Evolutionary conservation across 1,140 invertebrate species (phyloP).

Genomic region (Tetranychus cinnabarinus): DNA sequence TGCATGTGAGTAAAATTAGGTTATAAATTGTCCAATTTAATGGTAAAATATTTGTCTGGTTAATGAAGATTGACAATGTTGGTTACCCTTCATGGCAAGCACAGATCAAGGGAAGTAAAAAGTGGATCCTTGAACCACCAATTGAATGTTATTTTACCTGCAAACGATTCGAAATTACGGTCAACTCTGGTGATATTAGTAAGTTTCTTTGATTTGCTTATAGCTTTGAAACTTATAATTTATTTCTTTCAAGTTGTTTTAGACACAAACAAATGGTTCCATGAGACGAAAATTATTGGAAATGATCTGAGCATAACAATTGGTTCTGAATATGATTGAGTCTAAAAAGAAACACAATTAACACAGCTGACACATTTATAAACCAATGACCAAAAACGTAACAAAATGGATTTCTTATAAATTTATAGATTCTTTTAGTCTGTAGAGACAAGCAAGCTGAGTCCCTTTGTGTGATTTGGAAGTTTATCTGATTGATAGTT

Average conservation of each 20-base stretch:
- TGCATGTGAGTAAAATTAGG: conserved; percentile 47
- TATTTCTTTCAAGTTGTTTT: conserved; percentile 39
- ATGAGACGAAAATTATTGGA: conserved; percentile 60
- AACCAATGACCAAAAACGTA: no score
- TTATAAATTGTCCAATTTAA: not conserved
- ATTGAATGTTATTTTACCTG: conserved; percentile 64
- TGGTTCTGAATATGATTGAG: conserved; percentile 74
- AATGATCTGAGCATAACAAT: conserved; percentile 78
- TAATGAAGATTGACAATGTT: conserved; percentile 45
- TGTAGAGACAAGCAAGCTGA: no score
- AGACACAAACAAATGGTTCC: conserved; percentile 86
- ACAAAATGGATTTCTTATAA: no score
- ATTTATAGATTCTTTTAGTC: no score
- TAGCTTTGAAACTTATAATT: not conserved
- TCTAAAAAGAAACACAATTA: no score
- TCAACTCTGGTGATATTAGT: conserved; percentile 73
- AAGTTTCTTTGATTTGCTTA: conserved; percentile 21
- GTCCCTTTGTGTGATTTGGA: no score
- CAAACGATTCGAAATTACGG: conserved; percentile 35
- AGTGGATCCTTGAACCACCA: conserved; percentile 62
- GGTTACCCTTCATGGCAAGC: conserved; percentile 80
- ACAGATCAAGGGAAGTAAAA: conserved; percentile 57
- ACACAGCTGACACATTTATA: no score
- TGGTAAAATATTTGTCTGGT: not conserved
- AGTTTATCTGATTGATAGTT: no score